phyloP scores from a whole-genome alignment of 2,797 vertebrate genomes.

The Sebastes nivosus region DNA sequence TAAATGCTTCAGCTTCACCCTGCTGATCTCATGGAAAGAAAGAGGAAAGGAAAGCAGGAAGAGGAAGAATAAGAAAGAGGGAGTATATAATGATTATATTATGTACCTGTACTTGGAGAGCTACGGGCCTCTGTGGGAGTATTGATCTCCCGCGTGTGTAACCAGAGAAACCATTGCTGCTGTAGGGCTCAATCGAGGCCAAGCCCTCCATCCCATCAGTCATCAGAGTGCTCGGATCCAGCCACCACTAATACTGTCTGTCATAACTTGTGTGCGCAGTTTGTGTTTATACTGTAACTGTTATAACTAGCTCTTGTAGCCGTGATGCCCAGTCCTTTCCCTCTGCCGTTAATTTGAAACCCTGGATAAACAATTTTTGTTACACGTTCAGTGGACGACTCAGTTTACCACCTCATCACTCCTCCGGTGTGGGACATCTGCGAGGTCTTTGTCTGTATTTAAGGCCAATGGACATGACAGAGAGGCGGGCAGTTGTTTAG shows the following conservation, averaged over 20 bases:
- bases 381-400: constrained; percentile 10
- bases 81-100: constrained; percentile 66
- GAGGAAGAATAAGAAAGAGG: constrained; percentile 12
- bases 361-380: constrained; percentile 35
- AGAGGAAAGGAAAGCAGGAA: constrained; percentile 1
- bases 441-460: constrained; percentile 47
- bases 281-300: constrained; percentile 61
- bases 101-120: constrained; percentile 69
- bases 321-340: constrained; percentile 30
- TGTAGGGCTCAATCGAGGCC: constrained; percentile 61
- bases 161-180: constrained; percentile 74
- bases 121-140: constrained; percentile 62
- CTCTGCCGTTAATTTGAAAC: constrained; percentile 45
- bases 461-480: constrained; percentile 45
- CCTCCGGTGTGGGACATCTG: constrained; percentile 39
- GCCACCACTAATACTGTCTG: constrained; percentile 63
- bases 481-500: constrained; percentile 51
- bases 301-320: constrained; percentile 50
- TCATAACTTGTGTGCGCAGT: constrained; percentile 61
- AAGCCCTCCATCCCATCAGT: constrained; percentile 66
- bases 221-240: constrained; percentile 56
- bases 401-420: constrained; percentile 41
- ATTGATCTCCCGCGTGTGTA: constrained; percentile 76
- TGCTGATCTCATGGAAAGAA: constrained; percentile 49
- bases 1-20: constrained; percentile 13